Conservation (phyloP, 2,888 invertebrate genomes). For the Epinotia brunnichana region DNA sequence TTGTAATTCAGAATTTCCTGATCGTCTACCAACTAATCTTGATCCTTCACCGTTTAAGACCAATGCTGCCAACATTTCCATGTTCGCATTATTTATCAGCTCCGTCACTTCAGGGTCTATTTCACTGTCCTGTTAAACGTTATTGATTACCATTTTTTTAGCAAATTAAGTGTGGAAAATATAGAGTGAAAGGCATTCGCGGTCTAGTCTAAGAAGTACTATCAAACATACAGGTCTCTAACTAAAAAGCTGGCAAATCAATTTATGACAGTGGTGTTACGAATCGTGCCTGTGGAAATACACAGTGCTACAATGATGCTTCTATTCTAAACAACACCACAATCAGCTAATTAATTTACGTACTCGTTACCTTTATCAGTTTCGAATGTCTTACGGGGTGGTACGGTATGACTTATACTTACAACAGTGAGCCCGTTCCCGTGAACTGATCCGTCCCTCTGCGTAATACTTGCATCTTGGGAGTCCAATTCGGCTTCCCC, state of each 20-base stretch:
- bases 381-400: conserved; percentile 65
- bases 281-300: conserved; percentile 73
- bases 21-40: conserved; percentile 87
- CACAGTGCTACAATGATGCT: conserved; percentile 76
- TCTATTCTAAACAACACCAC: conserved; percentile 79
- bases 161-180: conserved; percentile 22
- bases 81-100: conserved; percentile 89
- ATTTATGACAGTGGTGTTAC: conserved; percentile 74
- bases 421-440: conserved; percentile 75
- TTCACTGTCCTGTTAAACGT: conserved; percentile 72
- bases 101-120: conserved; percentile 87
- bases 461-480: conserved; percentile 77
- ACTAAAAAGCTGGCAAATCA: conserved; percentile 82
- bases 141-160: conserved; percentile 35
- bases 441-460: conserved; percentile 69
- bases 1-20: conserved; percentile 90
- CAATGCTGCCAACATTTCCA: conserved; percentile 94
- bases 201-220: conserved; percentile 60
- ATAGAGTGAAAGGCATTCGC: conserved; percentile 61
- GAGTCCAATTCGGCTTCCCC: conserved; percentile 79
- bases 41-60: conserved; percentile 95
- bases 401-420: conserved; percentile 69
- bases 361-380: conserved; percentile 71
- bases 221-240: conserved; percentile 57
- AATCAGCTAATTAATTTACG: conserved; percentile 70